phyloP scores from a whole-genome alignment of 2,797 vertebrate species.

The Sebastiscus albofasciatus region DNA sequence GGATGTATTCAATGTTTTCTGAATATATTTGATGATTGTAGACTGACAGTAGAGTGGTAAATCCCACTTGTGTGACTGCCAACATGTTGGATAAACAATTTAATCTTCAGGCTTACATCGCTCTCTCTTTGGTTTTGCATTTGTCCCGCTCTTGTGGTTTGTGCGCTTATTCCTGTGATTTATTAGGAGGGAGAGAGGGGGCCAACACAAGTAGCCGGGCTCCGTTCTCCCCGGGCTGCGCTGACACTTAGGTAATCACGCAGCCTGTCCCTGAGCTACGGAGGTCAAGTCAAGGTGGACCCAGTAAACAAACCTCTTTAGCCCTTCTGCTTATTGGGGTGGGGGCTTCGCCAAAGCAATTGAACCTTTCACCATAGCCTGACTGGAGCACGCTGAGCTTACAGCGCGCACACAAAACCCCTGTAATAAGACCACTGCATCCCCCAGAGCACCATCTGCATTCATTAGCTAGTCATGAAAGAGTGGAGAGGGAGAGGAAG shows the following conservation, averaged over 20 bases:
- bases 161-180: conserved; percentile 68
- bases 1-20: conserved; percentile 16
- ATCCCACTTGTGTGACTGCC: conserved; percentile 50
- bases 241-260: conserved; percentile 81
- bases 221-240: conserved; percentile 35
- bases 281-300: conserved; percentile 84
- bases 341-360: conserved; percentile 72
- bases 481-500: conserved; percentile 52
- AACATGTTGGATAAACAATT: conserved; percentile 54
- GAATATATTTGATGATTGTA: conserved; percentile 16
- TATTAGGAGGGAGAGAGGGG: conserved; percentile 55
- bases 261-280: conserved; percentile 70
- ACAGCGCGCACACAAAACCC: conserved; percentile 46
- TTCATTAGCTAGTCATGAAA: conserved; percentile 80
- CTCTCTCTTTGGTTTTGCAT: conserved; percentile 42
- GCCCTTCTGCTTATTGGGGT: conserved; percentile 78
- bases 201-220: conserved; percentile 36
- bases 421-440: conserved; percentile 73
- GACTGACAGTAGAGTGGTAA: conserved; percentile 20
- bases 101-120: conserved; percentile 41
- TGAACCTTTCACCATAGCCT: conserved; percentile 70
- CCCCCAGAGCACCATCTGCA: conserved; percentile 77
- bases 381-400: conserved; percentile 53
- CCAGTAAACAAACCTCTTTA: conserved; percentile 87
- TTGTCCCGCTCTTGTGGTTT: conserved; percentile 38